Percentiles rank a stretch among this genome's conserved stretches.
Evolutionary conservation across 2,888 invertebrate genomes (phyloP).

Genomic region (Meiosimyza decipiens): DNA sequence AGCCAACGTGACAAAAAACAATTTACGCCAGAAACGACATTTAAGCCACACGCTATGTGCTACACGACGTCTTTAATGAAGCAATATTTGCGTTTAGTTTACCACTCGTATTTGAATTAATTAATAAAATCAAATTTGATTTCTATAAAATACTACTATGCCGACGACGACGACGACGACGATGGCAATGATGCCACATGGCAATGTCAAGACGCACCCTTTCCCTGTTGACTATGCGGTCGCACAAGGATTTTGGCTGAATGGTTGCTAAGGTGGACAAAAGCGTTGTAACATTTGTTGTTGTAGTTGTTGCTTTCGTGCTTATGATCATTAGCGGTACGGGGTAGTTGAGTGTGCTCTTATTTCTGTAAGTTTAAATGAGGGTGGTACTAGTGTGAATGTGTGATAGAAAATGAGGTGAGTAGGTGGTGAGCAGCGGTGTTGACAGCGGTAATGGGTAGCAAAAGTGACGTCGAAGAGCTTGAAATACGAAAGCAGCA

Average conservation of each 20-base stretch:
- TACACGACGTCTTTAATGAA: not conserved
- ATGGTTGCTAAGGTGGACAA: no score
- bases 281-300: no score
- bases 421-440: not conserved
- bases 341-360: no score
- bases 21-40: constrained; percentile 13
- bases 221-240: not conserved
- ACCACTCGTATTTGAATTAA: constrained; percentile 4
- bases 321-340: not conserved
- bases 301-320: not conserved
- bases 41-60: not conserved
- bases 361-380: no score
- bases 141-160: not conserved
- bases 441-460: not conserved
- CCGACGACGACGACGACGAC: no score
- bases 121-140: constrained; percentile 8
- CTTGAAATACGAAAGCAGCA: no score
- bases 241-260: not conserved
- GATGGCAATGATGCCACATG: no score
- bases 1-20: constrained; percentile 36
- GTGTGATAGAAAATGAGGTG: constrained; percentile 4
- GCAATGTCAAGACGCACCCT: constrained; percentile 7
- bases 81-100: no score
- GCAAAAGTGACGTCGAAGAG: no score
- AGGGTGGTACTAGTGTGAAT: not conserved